phyloP scores from a whole-genome alignment of 2,797 vertebrate species.

The Propithecus deckenii region DNA sequence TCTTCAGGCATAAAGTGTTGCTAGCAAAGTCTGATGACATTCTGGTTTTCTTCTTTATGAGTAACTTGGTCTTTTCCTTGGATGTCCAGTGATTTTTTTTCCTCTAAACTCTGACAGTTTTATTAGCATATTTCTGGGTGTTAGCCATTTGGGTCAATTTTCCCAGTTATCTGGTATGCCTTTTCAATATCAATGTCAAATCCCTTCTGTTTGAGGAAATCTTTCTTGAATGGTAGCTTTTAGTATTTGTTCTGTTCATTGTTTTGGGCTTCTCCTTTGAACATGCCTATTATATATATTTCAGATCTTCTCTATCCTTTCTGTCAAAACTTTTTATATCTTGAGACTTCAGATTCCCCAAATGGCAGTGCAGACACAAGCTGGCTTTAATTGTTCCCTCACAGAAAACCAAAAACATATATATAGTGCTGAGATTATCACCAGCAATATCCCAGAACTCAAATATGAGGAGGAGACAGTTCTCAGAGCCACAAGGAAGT shows the following conservation, averaged over 20 bases:
- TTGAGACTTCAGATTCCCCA: neutral
- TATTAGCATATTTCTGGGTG: neutral
- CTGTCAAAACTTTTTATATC: neutral
- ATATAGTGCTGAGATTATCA: neutral
- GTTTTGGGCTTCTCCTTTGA: neutral
- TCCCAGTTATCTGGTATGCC: neutral
- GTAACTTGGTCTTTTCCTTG: neutral
- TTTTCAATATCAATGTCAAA: neutral
- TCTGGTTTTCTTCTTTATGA: neutral
- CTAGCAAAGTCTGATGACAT: neutral
- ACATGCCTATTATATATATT: neutral
- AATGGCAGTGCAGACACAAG: neutral
- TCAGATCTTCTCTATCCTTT: neutral
- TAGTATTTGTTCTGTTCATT: neutral
- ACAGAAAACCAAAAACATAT: neutral
- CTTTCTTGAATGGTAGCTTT: neutral
- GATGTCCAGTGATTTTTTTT: neutral
- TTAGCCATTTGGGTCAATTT: neutral
- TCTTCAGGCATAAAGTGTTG: neutral
- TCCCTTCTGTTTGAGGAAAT: neutral
- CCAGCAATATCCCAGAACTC: neutral
- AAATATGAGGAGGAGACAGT: neutral
- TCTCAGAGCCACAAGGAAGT: neutral
- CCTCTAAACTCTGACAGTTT: neutral
- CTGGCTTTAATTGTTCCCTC: neutral